A percentile compares a stretch with the other conserved stretches of the same genome.
phyloP scores from a whole-genome alignment of 2,113 vertebrate genomes.

The Gallinago jamesoni region DNA sequence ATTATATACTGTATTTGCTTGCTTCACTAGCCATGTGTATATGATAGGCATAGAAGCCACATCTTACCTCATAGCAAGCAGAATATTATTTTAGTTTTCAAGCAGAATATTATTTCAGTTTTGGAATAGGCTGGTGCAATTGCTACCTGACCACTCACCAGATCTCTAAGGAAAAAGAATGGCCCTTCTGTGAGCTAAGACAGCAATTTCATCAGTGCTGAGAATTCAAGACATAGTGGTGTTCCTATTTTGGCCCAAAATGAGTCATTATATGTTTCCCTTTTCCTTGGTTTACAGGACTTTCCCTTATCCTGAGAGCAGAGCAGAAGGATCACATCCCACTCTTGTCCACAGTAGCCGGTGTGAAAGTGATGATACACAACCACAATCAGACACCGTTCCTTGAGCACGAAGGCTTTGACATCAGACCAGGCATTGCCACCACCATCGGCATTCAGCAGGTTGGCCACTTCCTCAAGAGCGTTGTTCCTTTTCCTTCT shows the following conservation, averaged over 20 bases:
- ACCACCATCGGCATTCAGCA: slow-evolving; percentile 65
- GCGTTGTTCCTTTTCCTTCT: neutral
- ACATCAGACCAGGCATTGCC: slow-evolving; percentile 68
- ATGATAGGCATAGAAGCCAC: neutral
- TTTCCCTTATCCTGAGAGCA: slow-evolving; percentile 64
- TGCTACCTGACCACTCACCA: neutral
- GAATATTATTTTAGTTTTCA: neutral
- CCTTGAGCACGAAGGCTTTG: slow-evolving; percentile 73
- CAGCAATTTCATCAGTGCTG: neutral
- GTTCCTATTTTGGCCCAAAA: neutral
- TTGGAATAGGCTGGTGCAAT: neutral
- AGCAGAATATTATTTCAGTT: neutral
- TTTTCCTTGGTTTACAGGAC: slow-evolving; percentile 28
- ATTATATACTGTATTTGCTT: neutral
- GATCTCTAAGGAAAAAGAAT: neutral
- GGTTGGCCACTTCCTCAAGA: neutral
- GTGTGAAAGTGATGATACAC: slow-evolving; percentile 72
- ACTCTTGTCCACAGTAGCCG: slow-evolving; percentile 51
- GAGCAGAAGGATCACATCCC: slow-evolving; percentile 68
- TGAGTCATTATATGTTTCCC: neutral
- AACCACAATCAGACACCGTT: slow-evolving; percentile 58
- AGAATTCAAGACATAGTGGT: neutral
- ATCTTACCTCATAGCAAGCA: neutral
- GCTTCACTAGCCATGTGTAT: neutral
- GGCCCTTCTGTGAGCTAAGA: neutral